Base-by-base conservation (phyloP, 2,888 invertebrate species). In the Alentia gelatinosa region DNA sequence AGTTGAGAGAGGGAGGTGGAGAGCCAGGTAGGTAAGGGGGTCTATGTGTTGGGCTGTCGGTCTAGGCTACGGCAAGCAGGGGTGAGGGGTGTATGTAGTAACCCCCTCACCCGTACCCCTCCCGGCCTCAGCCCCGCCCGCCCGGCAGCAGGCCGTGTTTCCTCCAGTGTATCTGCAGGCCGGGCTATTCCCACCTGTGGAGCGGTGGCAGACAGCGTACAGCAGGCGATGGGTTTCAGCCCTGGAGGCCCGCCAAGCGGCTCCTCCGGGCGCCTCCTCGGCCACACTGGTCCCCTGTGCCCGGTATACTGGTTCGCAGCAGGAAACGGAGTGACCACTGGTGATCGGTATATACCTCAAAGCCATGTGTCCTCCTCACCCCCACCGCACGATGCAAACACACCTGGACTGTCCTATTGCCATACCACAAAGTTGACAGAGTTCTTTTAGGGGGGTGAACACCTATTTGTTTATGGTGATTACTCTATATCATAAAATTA, bases 151-250 rank as follows among this genome's bases (percentile, higher is more conserved):
- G 47, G 23, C 5, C 19, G 12, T 56, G 56, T 56, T 56, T 56
- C 26, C 68, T 68, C 68, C 68, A n/a, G 68, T 68, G 68, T 68
- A 68, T 68, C 68, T 26, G 56, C 68, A n/a, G 68, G 68, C 26
- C 68, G 68, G 68, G 23, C 56, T 26, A 68, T 68, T 68, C 68
- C 68, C 68, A 68, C 68, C 68, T 68, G 68, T 68, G 68, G 68
- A 68, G 68, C 26, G 56, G 56, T n/a, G 68, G 33, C 68, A 68
- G 68, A 30, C 68, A 30, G 30, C 68, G 5, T 68, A 68, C 68
- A 68, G 68, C 68, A 3, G 33, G 68, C 4, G 30, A 30, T 30
- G 26, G 68, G 68, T 68, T 68, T 30, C 68, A 68, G 68, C 68
- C 68, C 68, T 68, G 68, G 68, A 68, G 68, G 68, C 23, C 68